Evolutionary conservation across 2,797 vertebrate species (phyloP).

Genomic region (Gymnopithys bicolor): DNA sequence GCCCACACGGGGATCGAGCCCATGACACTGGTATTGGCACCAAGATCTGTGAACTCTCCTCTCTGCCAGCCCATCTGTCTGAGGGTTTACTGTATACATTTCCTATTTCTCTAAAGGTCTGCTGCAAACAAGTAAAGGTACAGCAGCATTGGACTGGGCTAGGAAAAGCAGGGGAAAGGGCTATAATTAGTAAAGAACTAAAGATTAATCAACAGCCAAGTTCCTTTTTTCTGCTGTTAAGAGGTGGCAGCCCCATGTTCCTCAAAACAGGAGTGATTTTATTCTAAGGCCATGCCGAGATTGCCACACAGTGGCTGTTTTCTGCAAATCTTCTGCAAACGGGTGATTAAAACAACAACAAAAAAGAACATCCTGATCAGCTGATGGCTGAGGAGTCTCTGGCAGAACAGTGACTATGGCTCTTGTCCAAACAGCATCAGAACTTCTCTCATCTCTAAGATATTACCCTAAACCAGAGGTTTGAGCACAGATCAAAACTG

Average conservation of each 20-base stretch:
- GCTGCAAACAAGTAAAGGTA: background rate
- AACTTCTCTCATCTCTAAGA: background rate
- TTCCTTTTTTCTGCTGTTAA: background rate
- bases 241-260: background rate
- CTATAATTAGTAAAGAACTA: background rate
- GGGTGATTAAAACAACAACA: background rate
- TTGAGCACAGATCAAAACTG: background rate
- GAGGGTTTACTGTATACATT: background rate
- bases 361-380: background rate
- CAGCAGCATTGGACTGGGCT: background rate
- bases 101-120: background rate
- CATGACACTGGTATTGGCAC: background rate
- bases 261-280: background rate
- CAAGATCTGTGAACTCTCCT: background rate
- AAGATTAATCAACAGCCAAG: background rate
- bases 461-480: background rate
- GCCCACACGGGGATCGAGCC: background rate
- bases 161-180: background rate
- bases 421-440: background rate
- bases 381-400: background rate
- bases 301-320: background rate
- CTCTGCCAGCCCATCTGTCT: background rate
- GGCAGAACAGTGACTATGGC: background rate
- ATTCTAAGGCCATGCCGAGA: background rate
- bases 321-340: background rate